Conservation (phyloP, 2,797 vertebrate genomes). For the Myotis planiceps region DNA sequence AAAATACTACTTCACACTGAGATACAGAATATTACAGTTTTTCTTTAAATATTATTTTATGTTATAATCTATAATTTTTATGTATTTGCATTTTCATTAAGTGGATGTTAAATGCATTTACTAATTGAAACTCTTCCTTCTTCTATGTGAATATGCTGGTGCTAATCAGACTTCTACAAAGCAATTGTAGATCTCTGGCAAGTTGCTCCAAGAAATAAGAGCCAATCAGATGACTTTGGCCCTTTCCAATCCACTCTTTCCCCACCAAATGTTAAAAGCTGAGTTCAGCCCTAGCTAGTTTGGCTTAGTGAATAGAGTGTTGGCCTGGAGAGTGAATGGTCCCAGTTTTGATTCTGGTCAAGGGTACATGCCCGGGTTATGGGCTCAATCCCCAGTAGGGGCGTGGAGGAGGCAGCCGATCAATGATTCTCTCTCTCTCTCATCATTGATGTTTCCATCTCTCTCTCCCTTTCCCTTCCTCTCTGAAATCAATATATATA, state of each 20-base stretch:
- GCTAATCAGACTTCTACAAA: slow-evolving; percentile 64
- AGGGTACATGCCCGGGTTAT: too few relatives aligned
- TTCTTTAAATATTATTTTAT: background rate
- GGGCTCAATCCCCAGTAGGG: too few relatives aligned
- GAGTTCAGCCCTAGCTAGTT: background rate
- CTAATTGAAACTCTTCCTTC: slow-evolving; percentile 53
- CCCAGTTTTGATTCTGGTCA: too few relatives aligned
- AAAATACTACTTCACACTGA: background rate
- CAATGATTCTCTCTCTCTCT: too few relatives aligned
- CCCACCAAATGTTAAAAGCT: background rate
- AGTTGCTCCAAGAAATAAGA: slow-evolving; percentile 30
- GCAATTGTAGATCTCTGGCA: slow-evolving; percentile 33
- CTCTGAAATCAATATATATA: background rate
- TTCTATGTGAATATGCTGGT: slow-evolving; percentile 62
- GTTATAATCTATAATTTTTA: slow-evolving; percentile 32
- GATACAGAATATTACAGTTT: background rate
- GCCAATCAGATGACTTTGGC: background rate
- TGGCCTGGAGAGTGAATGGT: too few relatives aligned
- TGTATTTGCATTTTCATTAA: slow-evolving; percentile 70
- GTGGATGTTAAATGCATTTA: slow-evolving; percentile 57
- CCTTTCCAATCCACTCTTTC: slow-evolving; percentile 56
- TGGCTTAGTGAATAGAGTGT: too few relatives aligned
- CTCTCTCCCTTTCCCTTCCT: too few relatives aligned
- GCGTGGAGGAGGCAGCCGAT: too few relatives aligned
- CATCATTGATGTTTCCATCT: too few relatives aligned